Base-by-base conservation (phyloP, 2,797 vertebrate genomes). In the Tokudaia tokunoshimensis region DNA sequence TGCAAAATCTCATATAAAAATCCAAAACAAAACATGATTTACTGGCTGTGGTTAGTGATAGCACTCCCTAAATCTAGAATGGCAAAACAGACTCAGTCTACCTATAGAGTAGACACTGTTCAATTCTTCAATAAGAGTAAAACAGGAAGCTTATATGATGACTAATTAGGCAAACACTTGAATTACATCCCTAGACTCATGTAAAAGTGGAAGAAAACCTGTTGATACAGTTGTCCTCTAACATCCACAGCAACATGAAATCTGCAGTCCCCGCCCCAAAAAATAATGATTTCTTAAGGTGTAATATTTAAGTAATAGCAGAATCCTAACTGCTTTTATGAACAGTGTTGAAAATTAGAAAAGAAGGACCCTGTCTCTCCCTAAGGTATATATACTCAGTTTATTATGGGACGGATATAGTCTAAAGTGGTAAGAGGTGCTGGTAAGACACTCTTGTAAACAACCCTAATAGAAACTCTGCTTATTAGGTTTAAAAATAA, bases 301-400 rank as follows among this genome's bases (percentile, higher is more conserved):
- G 15, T 44, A 29, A 44, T 65, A 67, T 47, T 70, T 52, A 72
- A 87, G 7, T n/a, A 92, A 92, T 50, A 93, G 55, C 44, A 89
- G 11, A 94, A 79, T 91, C 63, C 26, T 86, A 78, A 72, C 34
- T 93, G 20, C 50, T 61, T 85, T 94, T 93, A 72, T 89, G 75
- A 87, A 12, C 59, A n/a, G 11, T 91, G 7, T 78, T 80, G 2
- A 95, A 75, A 83, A 37, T 78, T 91, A 76, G 52, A 86, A 65
- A 86, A 70, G 47, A 63, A 41, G 52, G 24, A 57, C 26, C 52
- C n/a, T 11, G 29, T 22, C 47, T 55, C 47, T 72, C 4, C 1
- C 44, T 10, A 50, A 85, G 63, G 31, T 70, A 22, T 26, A 22
- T 26, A 17, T 37, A 86, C 47, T 37, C 47, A 3, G 20, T 86